Base-by-base conservation (phyloP, 92 coral and sea anemone genomes). In the Porites divaricata region DNA sequence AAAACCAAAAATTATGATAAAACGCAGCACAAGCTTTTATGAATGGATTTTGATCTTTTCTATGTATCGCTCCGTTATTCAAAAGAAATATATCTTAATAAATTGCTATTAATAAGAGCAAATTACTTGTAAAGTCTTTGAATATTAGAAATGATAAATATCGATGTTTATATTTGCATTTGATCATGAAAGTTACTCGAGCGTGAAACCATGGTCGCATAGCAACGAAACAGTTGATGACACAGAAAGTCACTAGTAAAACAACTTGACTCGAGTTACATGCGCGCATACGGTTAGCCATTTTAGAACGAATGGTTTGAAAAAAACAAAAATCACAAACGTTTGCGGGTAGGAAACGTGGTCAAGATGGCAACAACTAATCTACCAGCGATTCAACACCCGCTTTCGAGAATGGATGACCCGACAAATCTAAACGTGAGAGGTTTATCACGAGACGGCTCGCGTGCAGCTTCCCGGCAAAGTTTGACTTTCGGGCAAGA, bases 281-380 rank as follows among this genome's bases (percentile, higher is more conserved):
- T 63, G 19, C 77, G 62, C 62, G 77, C 63, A 51, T 9, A 1
- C 70, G 23, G 86, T 73, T 49, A 51, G 86, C 79, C 79, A 72
- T 82, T 82, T 72, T 62, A 65, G 58, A 23, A 73, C 77, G 63
- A 52, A 72, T 82, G 86, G 68, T 48, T 78, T 59, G 8, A 82
- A 62, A 8, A 58, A 58, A 22, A 51, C 35, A 19, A 62, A 35
- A 63, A 62, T 59, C 26, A 19, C 58, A 4, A 13, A 9, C 72
- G 58, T 50, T 82, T 61, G 59, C 63, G 72, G 21, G 52, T 26
- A 15, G 70, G 22, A 72, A 70, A 28, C 78, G 53, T 14, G 50
- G 26, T 51, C 75, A 54, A 73, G 41, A 97, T 97, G 99, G 97
- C 99, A 19, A 95, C 99, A 28, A 90, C 98, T 11, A 97, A 97